phyloP scores from a whole-genome alignment of 2,888 invertebrate species.

The Caenorhabditis uteleia region DNA sequence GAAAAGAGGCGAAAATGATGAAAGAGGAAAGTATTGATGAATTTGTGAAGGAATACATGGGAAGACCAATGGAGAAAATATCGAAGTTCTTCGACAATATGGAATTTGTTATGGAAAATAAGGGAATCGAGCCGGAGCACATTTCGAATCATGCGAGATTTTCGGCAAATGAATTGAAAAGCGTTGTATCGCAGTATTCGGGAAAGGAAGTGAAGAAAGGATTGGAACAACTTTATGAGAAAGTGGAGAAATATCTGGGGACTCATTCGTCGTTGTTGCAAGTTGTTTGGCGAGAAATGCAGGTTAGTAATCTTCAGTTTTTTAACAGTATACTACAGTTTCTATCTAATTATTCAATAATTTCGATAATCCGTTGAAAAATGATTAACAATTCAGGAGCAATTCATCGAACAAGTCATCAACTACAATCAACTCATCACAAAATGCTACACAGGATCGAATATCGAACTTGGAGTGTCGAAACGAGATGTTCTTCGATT shows the following conservation, averaged over 20 bases:
- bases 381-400: constrained; percentile 79
- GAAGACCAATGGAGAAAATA: constrained; percentile 86
- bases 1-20: constrained; percentile 87
- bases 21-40: constrained; percentile 87
- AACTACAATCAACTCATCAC: constrained; percentile 82
- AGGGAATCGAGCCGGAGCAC: constrained; percentile 92
- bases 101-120: constrained; percentile 84
- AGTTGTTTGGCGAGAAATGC: constrained; percentile 99
- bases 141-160: constrained; percentile 96
- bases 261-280: constrained; percentile 71
- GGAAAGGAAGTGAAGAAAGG: constrained; percentile 77
- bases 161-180: constrained; percentile 92
- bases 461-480: constrained; percentile 82
- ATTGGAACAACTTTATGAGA: constrained; percentile 64
- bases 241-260: constrained; percentile 92
- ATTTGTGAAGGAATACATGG: constrained; percentile 93
- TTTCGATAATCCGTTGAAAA: background rate
- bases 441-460: constrained; percentile 61
- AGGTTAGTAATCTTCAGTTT: too few species aligned
- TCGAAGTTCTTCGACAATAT: constrained; percentile 96
- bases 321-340: too few species aligned
- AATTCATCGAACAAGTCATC: constrained; percentile 94
- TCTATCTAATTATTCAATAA: background rate
- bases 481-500: constrained; percentile 93
- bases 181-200: constrained; percentile 90